phyloP scores from a whole-genome alignment of 2,888 invertebrate species.

The Dione juno region DNA sequence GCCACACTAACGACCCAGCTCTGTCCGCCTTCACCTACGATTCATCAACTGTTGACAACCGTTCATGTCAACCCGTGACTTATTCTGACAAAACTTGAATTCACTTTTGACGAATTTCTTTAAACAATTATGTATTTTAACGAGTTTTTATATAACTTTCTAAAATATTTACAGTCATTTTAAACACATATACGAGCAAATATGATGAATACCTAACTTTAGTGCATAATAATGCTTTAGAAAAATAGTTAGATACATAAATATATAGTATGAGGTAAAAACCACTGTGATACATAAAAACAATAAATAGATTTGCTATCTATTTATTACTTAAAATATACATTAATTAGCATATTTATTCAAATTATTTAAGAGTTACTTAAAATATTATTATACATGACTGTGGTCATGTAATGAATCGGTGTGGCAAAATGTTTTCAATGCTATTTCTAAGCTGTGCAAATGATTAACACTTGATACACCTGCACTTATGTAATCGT shows the following conservation, averaged over 20 bases:
- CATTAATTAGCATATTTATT: not conserved
- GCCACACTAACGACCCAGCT: slow-evolving; percentile 72
- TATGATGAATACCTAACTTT: too few species aligned
- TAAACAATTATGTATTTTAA: not conserved
- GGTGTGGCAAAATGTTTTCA: not conserved
- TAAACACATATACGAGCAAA: too few species aligned
- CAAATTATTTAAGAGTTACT: not conserved
- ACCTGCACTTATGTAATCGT: slow-evolving; percentile 22
- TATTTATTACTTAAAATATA: too few species aligned
- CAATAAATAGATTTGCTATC: too few species aligned
- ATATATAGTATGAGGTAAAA: too few species aligned
- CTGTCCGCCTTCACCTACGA: slow-evolving; percentile 51
- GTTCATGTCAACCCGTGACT: slow-evolving; percentile 47
- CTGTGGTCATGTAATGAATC: not conserved
- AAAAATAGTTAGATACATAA: too few species aligned
- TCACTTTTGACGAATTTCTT: slow-evolving; percentile 36
- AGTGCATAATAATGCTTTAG: too few species aligned
- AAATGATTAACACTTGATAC: not conserved
- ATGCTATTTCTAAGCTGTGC: slow-evolving; percentile 4
- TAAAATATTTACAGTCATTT: too few species aligned
- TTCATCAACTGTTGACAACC: slow-evolving; percentile 52
- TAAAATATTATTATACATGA: not conserved
- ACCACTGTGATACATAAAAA: too few species aligned
- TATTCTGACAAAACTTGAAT: slow-evolving; percentile 47
- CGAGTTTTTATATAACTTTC: too few species aligned